phyloP scores from a whole-genome alignment of 2,888 invertebrate species.

The Volucella bombylans region DNA sequence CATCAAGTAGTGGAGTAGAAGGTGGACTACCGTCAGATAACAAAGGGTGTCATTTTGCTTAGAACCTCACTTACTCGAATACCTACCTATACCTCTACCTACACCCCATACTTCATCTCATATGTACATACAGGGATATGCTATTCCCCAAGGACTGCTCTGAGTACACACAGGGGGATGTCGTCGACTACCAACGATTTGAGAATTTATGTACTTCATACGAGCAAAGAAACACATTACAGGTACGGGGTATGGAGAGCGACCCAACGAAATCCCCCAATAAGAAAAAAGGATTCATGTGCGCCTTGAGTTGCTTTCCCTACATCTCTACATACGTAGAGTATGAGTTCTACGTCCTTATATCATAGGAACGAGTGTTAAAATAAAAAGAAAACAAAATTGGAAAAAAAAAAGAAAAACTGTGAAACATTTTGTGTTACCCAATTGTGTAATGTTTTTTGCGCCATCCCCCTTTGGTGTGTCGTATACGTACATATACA shows the following conservation, averaged over 20 bases:
- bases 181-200: conserved; percentile 5
- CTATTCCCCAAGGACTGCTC: conserved; percentile 24
- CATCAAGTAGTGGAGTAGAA: conserved; percentile 4
- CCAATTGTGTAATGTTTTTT: conserved; percentile 74
- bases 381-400: conserved; percentile 23
- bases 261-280: conserved; percentile 62
- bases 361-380: conserved; percentile 29
- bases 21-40: conserved; percentile 29
- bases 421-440: conserved; percentile 71
- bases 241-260: too few species aligned
- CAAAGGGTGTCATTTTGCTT: conserved; percentile 45
- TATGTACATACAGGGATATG: conserved; percentile 39
- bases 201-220: conserved; percentile 70
- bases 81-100: not conserved
- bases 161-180: not conserved
- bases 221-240: conserved; percentile 62
- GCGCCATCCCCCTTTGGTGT: conserved; percentile 62
- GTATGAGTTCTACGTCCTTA: not conserved
- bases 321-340: conserved; percentile 9
- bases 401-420: conserved; percentile 56
- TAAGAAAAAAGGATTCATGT: conserved; percentile 74
- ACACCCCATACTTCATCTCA: conserved; percentile 37
- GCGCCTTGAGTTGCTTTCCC: conserved; percentile 26
- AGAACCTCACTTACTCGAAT: not conserved
- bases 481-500: conserved; percentile 30